Conservation (phyloP, 2,797 vertebrate genomes). For the Acrossocheilus wenchowensis region DNA sequence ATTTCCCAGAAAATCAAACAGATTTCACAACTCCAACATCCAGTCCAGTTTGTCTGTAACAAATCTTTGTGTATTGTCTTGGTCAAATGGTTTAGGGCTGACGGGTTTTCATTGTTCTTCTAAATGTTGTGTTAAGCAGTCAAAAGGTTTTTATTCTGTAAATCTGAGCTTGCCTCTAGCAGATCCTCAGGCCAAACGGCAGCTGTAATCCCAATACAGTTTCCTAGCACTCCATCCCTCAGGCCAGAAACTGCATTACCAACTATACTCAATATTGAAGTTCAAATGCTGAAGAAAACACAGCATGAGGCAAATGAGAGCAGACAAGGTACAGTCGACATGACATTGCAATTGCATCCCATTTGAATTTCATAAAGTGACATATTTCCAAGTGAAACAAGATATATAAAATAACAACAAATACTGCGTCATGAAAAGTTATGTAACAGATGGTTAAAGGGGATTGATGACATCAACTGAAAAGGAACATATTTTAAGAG, state of each 20-base stretch:
- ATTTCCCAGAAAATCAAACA: neutral
- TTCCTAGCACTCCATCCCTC: constrained; percentile 10
- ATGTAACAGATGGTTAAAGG: neutral
- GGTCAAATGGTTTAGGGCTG: constrained; percentile 4
- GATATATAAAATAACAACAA: neutral
- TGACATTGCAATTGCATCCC: neutral
- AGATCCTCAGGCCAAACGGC: constrained; percentile 61
- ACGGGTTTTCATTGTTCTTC: neutral
- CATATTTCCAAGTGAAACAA: constrained; percentile 5
- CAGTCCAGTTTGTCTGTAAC: neutral
- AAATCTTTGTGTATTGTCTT: constrained; percentile 2
- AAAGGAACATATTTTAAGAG: neutral
- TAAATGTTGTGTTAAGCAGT: constrained; percentile 26
- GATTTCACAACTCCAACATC: neutral
- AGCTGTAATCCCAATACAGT: constrained; percentile 43
- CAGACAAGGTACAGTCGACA: neutral
- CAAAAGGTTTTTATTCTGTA: constrained; percentile 42
- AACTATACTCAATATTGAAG: constrained; percentile 11
- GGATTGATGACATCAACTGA: neutral
- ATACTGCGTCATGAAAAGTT: neutral
- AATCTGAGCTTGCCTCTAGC: constrained; percentile 53
- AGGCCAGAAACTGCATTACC: constrained; percentile 42
- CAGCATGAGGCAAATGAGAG: neutral
- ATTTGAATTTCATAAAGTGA: neutral
- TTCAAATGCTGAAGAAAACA: constrained; percentile 6